Evolutionary conservation across 2,797 vertebrate genomes (phyloP).

Genomic region (Myotis vivesi): DNA sequence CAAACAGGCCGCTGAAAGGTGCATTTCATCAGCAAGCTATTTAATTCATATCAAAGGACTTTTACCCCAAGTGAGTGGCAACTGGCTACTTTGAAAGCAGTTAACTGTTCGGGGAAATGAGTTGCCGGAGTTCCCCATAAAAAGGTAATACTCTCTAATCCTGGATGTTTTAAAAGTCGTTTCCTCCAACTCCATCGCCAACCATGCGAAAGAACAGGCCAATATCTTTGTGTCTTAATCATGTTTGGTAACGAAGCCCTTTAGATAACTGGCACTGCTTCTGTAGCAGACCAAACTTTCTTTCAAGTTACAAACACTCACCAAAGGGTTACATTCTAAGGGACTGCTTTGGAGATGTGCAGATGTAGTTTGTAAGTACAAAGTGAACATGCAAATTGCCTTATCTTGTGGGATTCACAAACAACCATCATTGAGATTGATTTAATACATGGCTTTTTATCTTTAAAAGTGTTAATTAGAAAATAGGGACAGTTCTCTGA

Average conservation of each 20-base stretch:
- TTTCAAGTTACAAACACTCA: slow-evolving; percentile 92
- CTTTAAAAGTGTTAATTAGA: slow-evolving; percentile 99
- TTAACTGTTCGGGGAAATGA: slow-evolving; percentile 64
- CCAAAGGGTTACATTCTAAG: slow-evolving; percentile 96
- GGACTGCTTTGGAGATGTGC: slow-evolving; percentile 92
- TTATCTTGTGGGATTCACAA: slow-evolving; percentile 99
- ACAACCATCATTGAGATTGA: slow-evolving; percentile 99
- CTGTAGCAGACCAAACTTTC: slow-evolving; percentile 88
- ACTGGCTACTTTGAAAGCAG: slow-evolving; percentile 65
- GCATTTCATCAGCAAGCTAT: slow-evolving; percentile 75
- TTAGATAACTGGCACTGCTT: slow-evolving; percentile 88
- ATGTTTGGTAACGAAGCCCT: slow-evolving; percentile 87
- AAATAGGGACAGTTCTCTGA: slow-evolving; percentile 95
- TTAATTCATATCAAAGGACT: slow-evolving; percentile 77
- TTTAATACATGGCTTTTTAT: slow-evolving; percentile 99
- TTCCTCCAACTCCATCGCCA: slow-evolving; percentile 84
- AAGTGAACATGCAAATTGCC: slow-evolving; percentile 99
- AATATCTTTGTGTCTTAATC: slow-evolving; percentile 88
- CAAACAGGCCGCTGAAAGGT: slow-evolving; percentile 64
- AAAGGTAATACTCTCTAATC: slow-evolving; percentile 81
- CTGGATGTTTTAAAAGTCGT: slow-evolving; percentile 81
- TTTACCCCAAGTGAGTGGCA: slow-evolving; percentile 67
- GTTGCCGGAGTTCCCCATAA: slow-evolving; percentile 63
- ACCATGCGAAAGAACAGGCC: slow-evolving; percentile 85
- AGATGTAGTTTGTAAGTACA: slow-evolving; percentile 98